Percentiles rank a stretch among this genome's conserved stretches.
Conservation (phyloP, 2,888 invertebrate species). For the Oscheius onirici region DNA sequence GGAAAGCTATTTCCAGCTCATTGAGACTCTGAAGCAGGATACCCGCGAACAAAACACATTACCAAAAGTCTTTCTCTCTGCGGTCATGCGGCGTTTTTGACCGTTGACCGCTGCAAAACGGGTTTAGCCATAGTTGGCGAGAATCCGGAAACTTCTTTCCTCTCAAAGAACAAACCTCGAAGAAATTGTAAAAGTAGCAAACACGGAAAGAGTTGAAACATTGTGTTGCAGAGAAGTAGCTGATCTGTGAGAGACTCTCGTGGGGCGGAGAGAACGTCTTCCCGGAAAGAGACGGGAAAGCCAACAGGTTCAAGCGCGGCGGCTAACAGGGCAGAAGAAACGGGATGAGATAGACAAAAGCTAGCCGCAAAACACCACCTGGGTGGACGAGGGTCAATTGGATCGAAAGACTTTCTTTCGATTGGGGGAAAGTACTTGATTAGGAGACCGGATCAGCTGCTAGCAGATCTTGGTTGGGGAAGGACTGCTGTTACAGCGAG, state of each 20-base stretch:
- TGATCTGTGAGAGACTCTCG: too few relatives aligned
- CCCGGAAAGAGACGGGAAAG: slow-evolving; percentile 13
- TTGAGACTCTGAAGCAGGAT: too few relatives aligned
- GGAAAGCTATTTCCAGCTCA: neutral
- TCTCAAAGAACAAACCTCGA: neutral
- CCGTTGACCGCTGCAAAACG: neutral
- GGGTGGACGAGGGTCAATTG: slow-evolving; percentile 6
- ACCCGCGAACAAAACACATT: too few relatives aligned
- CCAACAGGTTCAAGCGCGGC: slow-evolving; percentile 9
- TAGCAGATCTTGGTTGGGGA: neutral
- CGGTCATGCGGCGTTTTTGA: slow-evolving; percentile 7
- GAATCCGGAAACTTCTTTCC: neutral
- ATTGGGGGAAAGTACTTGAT: neutral
- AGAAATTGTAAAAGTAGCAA: neutral
- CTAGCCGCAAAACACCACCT: slow-evolving; percentile 7
- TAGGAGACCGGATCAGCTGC: neutral
- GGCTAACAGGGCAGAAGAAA: slow-evolving; percentile 23
- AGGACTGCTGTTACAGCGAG: neutral
- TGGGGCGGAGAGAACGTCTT: neutral
- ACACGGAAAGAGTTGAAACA: neutral
- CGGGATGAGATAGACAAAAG: slow-evolving; percentile 25
- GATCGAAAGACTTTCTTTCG: slow-evolving; percentile 11
- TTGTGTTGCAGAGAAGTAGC: too few relatives aligned
- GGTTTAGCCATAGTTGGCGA: neutral
- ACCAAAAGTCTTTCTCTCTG: neutral